A percentile compares a stretch with the other conserved stretches of the same genome.
Conservation (phyloP, 2,888 invertebrate genomes). For the Tromatobia lineatoria region DNA sequence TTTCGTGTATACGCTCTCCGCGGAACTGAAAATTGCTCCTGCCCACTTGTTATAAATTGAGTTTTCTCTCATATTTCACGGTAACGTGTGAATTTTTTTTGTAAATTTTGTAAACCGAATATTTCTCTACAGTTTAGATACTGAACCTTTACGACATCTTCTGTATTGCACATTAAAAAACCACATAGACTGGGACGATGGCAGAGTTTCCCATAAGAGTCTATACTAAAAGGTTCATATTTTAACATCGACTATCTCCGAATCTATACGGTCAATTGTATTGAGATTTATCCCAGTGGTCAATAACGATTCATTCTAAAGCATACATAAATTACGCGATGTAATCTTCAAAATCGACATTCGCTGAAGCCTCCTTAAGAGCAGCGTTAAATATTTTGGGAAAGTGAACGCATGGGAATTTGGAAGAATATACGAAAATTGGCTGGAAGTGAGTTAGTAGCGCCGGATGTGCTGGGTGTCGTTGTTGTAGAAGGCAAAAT, state of each 20-base stretch:
- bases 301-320: not conserved
- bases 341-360: too few species aligned
- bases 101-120: slow-evolving; percentile 13
- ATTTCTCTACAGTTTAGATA: slow-evolving; percentile 30
- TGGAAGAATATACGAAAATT: too few species aligned
- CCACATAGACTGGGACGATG: not conserved
- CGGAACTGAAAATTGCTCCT: not conserved
- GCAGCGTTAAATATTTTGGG: too few species aligned
- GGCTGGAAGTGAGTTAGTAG: too few species aligned
- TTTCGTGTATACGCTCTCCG: too few species aligned
- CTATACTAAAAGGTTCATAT: not conserved
- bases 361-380: too few species aligned
- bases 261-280: slow-evolving; percentile 20
- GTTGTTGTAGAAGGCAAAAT: too few species aligned
- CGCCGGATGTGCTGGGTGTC: too few species aligned
- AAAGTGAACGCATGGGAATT: too few species aligned
- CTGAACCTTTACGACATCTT: slow-evolving; percentile 10
- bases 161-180: slow-evolving; percentile 28
- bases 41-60: not conserved
- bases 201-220: slow-evolving; percentile 7
- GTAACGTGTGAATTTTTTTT: not conserved
- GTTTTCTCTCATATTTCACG: not conserved
- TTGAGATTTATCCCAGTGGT: slow-evolving; percentile 3
- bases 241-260: slow-evolving; percentile 6
- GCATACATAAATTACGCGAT: not conserved